Percentiles rank a stretch among this genome's conserved stretches.
These are phyloP conservation scores for Gyps fulvus DNA, from an alignment of 2,113 vertebrate species.

Conservation along the genomic window DNA sequence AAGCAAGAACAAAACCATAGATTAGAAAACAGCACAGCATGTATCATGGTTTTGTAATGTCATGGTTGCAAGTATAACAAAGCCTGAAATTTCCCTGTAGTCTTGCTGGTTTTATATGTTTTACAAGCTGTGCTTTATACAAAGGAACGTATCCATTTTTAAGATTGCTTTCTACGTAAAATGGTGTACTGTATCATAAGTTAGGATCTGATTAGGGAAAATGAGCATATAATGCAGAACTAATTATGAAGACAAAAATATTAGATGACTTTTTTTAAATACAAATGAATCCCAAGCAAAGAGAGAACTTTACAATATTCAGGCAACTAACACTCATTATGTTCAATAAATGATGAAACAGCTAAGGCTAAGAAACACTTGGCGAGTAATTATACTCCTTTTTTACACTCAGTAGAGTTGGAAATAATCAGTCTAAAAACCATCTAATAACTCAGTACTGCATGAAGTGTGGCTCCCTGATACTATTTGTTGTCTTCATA, in stretches of 20 bases:
- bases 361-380: neutral
- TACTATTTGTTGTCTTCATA: neutral
- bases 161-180: slow-evolving; percentile 15
- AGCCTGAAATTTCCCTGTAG: slow-evolving; percentile 42
- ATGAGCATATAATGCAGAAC: neutral
- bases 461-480: neutral
- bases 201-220: slow-evolving; percentile 19
- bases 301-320: neutral
- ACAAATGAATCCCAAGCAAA: neutral
- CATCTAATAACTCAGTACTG: neutral
- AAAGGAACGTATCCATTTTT: neutral
- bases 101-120: neutral
- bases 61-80: slow-evolving; percentile 5
- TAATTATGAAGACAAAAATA: slow-evolving; percentile 22
- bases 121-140: neutral
- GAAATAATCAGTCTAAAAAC: neutral
- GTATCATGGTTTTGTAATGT: neutral
- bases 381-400: neutral
- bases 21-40: neutral
- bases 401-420: neutral
- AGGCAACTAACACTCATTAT: neutral
- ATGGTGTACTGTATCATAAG: neutral
- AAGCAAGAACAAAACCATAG: neutral
- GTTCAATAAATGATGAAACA: neutral
- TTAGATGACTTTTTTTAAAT: neutral